Evolutionary conservation across 1,140 invertebrate species (phyloP), one percentile per base, ranked within the genome.

Genomic region (Campodea augens): DNA sequence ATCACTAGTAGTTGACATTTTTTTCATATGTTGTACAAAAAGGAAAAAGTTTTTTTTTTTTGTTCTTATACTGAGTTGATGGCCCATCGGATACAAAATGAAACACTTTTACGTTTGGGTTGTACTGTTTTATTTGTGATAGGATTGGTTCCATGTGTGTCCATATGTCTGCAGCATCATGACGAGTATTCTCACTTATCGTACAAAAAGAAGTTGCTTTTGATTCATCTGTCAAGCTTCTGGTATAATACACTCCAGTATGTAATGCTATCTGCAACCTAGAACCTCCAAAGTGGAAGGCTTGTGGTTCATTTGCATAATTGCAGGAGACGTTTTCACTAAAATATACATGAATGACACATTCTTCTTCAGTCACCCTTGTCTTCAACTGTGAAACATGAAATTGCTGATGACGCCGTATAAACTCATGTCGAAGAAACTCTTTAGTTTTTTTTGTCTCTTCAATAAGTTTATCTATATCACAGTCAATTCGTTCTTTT

Each of bases 281-380:
- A 5, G 50, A 56, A 15, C 54, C 55, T 13, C 57, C 57, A 45
- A 61, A 62, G 44, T 57, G 55, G 10, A 50, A 49, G 23, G 52
- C 49, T 50, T 63, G 58, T 18, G 61, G 56, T 54, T 59, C 55
- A 38, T 51, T 48, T 27, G 45, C 43, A 48, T 60, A 59, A 49
- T 62, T 61, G 24, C 50, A 55, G 18, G 39, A 48, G 47, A 55
- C 60, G 44, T 62, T 62, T 46, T 61, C 51, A n/a, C 51, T 52
- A 48, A 61, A 61, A 46, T 60, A 57, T 40, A 58, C 53, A 32
- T 58, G 54, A 12, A 61, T 52, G 24, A 57, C 45, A 21, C 53
- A 41, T 47, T 58, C 52, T 40, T 55, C 45, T 44, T 7, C 49
- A 45, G 32, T 43, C 50, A 44, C 60, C 49, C 45, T 56, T 57